These are phyloP conservation scores for Ctena decussata DNA, from an alignment of 2,888 invertebrate genomes.

Conservation along the genomic window DNA sequence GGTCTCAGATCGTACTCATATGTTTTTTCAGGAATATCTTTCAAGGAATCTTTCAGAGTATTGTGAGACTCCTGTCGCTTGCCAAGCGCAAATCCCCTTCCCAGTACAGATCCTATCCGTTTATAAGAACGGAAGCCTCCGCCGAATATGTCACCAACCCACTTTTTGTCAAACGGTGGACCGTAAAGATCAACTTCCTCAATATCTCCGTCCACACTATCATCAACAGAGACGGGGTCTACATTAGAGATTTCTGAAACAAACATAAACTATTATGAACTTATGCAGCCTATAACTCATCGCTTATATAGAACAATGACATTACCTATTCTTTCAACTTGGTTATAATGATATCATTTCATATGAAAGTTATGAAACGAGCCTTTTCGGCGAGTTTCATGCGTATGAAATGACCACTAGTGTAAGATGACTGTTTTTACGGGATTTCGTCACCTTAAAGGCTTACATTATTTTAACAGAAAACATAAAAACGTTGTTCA, in stretches of 20 bases:
- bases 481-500: too few relatives aligned
- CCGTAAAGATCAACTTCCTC: slow-evolving; percentile 36
- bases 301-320: too few relatives aligned
- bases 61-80: background rate
- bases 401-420: too few relatives aligned
- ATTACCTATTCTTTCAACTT: too few relatives aligned
- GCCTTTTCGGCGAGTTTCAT: too few relatives aligned
- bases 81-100: background rate
- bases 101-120: background rate
- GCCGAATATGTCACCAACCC: slow-evolving; percentile 27
- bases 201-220: slow-evolving; percentile 21
- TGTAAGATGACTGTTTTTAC: too few relatives aligned
- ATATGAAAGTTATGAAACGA: too few relatives aligned
- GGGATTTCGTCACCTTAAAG: too few relatives aligned
- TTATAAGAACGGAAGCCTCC: slow-evolving; percentile 15
- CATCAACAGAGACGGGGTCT: background rate
- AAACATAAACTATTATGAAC: background rate
- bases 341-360: too few relatives aligned
- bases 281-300: too few relatives aligned
- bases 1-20: background rate
- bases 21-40: background rate
- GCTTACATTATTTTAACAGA: too few relatives aligned
- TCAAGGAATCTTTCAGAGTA: background rate
- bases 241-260: background rate
- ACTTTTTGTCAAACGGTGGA: slow-evolving; percentile 33